Conservation (phyloP, 92 coral and sea anemone genomes). For the Palythoa heliodiscus region DNA sequence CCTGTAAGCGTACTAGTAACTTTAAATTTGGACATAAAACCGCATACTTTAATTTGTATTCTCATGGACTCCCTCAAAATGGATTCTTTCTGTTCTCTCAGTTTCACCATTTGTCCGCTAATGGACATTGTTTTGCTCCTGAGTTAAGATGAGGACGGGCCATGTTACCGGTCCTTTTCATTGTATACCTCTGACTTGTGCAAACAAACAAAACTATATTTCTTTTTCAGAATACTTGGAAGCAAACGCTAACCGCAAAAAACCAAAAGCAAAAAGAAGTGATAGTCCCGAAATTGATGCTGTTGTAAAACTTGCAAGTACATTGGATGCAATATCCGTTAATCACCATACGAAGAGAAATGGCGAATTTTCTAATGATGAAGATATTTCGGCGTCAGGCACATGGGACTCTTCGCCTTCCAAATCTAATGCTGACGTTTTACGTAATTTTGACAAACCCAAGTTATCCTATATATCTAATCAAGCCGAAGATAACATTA, state of each 20-base stretch:
- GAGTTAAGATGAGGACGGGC: too few species aligned
- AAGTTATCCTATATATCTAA: neutral
- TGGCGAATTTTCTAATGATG: conserved; percentile 2
- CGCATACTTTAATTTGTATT: too few species aligned
- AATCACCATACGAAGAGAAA: conserved; percentile 17
- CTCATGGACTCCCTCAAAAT: too few species aligned
- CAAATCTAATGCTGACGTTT: neutral
- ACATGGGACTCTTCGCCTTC: conserved; percentile 53
- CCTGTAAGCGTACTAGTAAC: too few species aligned
- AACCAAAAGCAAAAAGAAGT: conserved; percentile 12
- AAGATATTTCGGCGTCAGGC: conserved; percentile 52
- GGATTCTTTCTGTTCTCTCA: too few species aligned
- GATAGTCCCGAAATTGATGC: conserved; percentile 28
- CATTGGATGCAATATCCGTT: conserved; percentile 54
- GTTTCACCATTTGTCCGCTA: too few species aligned
- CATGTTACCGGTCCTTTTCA: too few species aligned
- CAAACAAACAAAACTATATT: neutral
- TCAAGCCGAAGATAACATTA: conserved; percentile 12
- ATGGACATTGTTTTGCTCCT: too few species aligned
- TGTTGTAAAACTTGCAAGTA: conserved; percentile 67
- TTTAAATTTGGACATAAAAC: too few species aligned
- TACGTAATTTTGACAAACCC: neutral
- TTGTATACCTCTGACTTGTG: too few species aligned
- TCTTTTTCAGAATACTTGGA: conserved; percentile 20
- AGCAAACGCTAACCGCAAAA: neutral